Base-by-base conservation (phyloP, 2,797 vertebrate genomes). In the Notolabrus celidotus region DNA sequence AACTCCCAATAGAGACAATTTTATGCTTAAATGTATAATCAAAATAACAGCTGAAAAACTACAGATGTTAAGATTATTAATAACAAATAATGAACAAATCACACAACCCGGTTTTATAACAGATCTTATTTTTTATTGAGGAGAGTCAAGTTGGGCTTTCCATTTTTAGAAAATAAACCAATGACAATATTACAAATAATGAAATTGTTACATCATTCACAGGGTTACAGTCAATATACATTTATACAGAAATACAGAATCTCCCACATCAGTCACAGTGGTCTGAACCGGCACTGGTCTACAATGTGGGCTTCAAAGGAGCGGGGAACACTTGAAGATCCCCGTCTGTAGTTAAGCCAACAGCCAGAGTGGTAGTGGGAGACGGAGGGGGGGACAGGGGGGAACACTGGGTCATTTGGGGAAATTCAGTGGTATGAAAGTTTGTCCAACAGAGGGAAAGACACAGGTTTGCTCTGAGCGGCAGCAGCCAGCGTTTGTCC, bases 201-300 rank as follows among this genome's bases (percentile, higher is more conserved):
- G 94, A 94, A 94, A 94, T 94, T 94, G 94, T 95, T 95, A 95
- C 94, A 95, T 95, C 93, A 94, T 95, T 95, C 94, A 95, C 94
- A 95, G 93, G 94, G 94, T 93, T 95, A 95, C 94, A 95, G 93
- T 95, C 93, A 94, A 95, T 95, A 88, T 95, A 95, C 94, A 95
- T 94, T 94, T 95, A 92, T 95, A 95, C 94, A 95, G 89, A 86
- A 86, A 92, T 93, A 93, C 89, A 92, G 91, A 91, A 88, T 87
- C 73, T 90, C 90, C 90, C 89, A 90, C 88, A 86, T 90, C 74
- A 80, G 87, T 94, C 93, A 94, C 94, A 94, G 93, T 94, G 92
- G 92, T 93, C 91, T 89, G 88, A 90, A 88, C 86, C 83, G 72
- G 88, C 86, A 88, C 85, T 77, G 84, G 70, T 77, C 79, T 80